Evolutionary conservation across 2,888 invertebrate species (phyloP).

Genomic region (Drosophila neutralis): DNA sequence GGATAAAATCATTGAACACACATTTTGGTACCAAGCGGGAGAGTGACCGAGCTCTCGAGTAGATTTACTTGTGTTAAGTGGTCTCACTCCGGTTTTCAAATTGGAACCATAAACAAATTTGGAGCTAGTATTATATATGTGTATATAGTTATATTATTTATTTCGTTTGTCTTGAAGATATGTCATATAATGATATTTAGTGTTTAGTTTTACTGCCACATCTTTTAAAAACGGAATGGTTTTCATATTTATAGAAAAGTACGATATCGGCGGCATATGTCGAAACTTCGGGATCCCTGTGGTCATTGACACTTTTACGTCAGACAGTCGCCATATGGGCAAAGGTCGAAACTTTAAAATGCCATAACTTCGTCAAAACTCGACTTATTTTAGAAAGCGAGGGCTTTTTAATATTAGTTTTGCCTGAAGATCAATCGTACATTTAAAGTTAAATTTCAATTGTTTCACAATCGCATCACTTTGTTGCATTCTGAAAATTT

Average conservation of each 20-base stretch:
- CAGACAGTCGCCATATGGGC: neutral
- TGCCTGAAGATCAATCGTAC: no score
- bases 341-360: no score
- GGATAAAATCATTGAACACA: no score
- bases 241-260: neutral
- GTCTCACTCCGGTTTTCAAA: neutral
- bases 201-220: neutral
- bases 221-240: neutral
- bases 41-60: neutral
- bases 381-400: no score
- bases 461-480: no score
- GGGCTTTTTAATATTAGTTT: no score
- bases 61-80: neutral
- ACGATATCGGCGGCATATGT: neutral
- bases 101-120: neutral
- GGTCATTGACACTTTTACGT: neutral
- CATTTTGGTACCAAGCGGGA: neutral
- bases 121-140: neutral
- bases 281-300: neutral
- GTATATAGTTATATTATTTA: neutral
- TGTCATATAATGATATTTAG: slow-evolving; percentile 1
- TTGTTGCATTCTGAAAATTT: no score
- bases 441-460: no score
- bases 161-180: neutral
- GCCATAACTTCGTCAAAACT: no score